These are phyloP conservation scores for Chydorus sphaericus DNA, from an alignment of 2,888 invertebrate species.

Conservation along the genomic window DNA sequence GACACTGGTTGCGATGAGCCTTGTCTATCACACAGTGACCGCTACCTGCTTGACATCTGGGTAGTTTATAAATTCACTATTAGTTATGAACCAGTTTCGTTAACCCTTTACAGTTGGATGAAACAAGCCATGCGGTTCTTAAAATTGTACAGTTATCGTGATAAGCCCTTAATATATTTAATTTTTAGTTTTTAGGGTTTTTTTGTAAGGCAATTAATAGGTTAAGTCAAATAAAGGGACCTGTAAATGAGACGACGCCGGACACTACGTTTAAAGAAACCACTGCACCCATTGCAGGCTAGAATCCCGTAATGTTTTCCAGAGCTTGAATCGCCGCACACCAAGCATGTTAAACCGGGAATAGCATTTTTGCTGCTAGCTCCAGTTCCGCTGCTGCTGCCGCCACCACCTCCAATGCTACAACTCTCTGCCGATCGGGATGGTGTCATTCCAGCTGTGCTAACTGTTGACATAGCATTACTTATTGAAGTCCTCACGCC, in stretches of 20 bases:
- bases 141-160: not conserved
- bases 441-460: not conserved
- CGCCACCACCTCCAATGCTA: conserved; percentile 13
- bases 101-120: not conserved
- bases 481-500: too few relatives aligned
- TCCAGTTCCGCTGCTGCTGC: conserved; percentile 1
- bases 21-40: conserved; percentile 96
- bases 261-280: conserved; percentile 95
- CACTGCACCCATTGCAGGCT: conserved; percentile 97
- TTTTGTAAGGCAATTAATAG: not conserved
- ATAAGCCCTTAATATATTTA: not conserved
- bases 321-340: conserved; percentile 91
- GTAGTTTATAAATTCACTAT: conserved; percentile 21
- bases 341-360: conserved; percentile 77
- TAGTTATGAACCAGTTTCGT: too few relatives aligned
- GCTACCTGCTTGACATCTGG: conserved; percentile 96
- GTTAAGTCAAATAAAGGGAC: conserved; percentile 43
- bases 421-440: not conserved
- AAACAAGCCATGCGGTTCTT: not conserved
- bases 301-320: conserved; percentile 96
- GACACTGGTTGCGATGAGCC: conserved; percentile 97
- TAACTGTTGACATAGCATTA: not conserved
- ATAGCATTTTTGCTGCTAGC: conserved; percentile 12
- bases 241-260: conserved; percentile 92
- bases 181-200: not conserved